phyloP scores from a whole-genome alignment of 2,797 vertebrate genomes.

The Melanogrammus aeglefinus region DNA sequence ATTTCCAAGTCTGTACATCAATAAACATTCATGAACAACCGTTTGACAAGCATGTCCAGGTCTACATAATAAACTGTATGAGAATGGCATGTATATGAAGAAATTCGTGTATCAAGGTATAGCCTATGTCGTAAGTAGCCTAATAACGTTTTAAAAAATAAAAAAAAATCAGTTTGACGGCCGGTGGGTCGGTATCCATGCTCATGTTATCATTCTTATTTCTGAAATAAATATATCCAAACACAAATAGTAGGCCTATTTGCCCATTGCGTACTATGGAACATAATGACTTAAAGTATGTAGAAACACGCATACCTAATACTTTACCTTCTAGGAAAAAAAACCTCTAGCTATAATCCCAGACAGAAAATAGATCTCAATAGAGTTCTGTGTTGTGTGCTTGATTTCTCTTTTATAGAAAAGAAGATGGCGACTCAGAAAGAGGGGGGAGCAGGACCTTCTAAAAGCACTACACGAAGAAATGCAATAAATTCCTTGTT shows the following conservation, averaged over 20 bases:
- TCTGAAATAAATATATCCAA: not conserved
- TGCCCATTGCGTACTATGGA: not conserved
- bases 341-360: not conserved
- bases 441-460: conserved; percentile 31
- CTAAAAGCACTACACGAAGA: conserved; percentile 88
- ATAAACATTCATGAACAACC: not conserved
- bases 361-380: not conserved
- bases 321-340: conserved; percentile 5
- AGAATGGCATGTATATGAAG: not conserved
- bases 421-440: conserved; percentile 72
- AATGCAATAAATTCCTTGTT: conserved; percentile 99
- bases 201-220: not conserved
- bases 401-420: conserved; percentile 38
- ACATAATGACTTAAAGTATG: not conserved
- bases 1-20: not conserved
- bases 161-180: not conserved
- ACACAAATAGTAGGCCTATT: not conserved
- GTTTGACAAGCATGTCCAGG: not conserved
- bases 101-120: not conserved
- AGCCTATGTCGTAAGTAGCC: no score
- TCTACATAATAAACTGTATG: not conserved
- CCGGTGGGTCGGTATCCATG: not conserved
- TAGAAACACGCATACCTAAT: not conserved
- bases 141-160: not conserved
- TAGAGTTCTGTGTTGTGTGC: conserved; percentile 1